These are phyloP conservation scores for Conus betulinus DNA, from an alignment of 1,140 invertebrate genomes.

Conservation along the genomic window DNA sequence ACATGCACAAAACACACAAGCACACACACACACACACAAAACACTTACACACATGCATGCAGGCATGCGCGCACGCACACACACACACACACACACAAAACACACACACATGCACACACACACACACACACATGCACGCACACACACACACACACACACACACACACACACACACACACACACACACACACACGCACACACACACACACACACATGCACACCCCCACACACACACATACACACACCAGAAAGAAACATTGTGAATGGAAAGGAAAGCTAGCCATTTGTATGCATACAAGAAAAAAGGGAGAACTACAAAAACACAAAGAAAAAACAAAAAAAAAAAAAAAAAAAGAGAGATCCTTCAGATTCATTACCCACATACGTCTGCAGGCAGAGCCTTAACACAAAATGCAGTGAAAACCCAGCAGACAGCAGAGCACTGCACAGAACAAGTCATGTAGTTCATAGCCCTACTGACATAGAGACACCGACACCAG, in stretches of 20 bases:
- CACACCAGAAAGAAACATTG: not conserved
- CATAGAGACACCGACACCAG: too few relatives aligned
- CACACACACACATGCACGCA: not conserved
- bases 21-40: not conserved
- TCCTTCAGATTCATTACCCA: too few relatives aligned
- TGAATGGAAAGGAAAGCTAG: not conserved
- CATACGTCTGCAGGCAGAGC: too few relatives aligned
- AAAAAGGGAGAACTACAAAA: too few relatives aligned
- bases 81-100: slow-evolving; percentile 8
- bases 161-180: not conserved
- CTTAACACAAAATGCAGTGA: too few relatives aligned
- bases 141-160: too few relatives aligned
- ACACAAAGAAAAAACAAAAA: too few relatives aligned
- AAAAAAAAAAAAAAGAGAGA: too few relatives aligned
- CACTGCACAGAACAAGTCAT: too few relatives aligned
- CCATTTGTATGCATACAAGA: too few relatives aligned
- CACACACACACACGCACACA: not conserved
- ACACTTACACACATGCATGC: not conserved
- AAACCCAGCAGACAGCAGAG: too few relatives aligned
- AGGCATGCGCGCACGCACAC: not conserved
- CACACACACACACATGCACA: not conserved
- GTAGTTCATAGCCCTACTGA: too few relatives aligned
- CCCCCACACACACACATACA: not conserved
- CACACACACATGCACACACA: slow-evolving; percentile 1
- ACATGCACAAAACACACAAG: not conserved